Conservation (phyloP, 2,797 vertebrate species). For the Enoplosus armatus region DNA sequence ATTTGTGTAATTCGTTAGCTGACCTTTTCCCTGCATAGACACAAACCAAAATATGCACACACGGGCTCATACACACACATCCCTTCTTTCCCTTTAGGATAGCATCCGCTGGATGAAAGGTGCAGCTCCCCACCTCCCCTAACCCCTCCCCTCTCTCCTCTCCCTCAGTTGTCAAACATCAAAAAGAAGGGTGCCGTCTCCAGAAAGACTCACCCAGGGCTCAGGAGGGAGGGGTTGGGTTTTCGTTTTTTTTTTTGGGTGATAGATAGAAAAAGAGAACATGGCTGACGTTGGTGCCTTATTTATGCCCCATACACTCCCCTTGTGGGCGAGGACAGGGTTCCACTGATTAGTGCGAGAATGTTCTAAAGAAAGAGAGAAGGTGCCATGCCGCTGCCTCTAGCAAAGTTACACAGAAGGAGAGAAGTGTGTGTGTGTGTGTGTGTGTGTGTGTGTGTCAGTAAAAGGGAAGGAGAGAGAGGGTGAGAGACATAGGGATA, state of each 20-base stretch:
- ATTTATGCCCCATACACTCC: conserved; percentile 62
- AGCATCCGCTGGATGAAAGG: conserved; percentile 78
- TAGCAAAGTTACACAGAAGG: conserved; percentile 72
- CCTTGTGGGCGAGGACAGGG: conserved; percentile 68
- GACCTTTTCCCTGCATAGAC: conserved; percentile 10
- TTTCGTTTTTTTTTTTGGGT: background rate
- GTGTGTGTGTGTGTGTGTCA: conserved; percentile 44
- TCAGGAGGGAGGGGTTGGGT: conserved; percentile 46
- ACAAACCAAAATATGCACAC: conserved; percentile 29
- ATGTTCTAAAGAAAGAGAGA: conserved; percentile 73
- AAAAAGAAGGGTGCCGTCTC: conserved; percentile 80
- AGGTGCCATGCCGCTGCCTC: conserved; percentile 72
- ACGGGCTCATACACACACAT: conserved; percentile 5
- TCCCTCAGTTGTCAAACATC: conserved; percentile 80
- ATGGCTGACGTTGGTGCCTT: conserved; percentile 63
- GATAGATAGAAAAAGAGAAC: conserved; percentile 58
- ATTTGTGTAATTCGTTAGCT: background rate
- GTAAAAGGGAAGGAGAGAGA: conserved; percentile 12
- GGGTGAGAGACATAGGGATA: conserved; percentile 45
- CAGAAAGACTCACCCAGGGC: conserved; percentile 72
- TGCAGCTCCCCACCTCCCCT: conserved; percentile 51
- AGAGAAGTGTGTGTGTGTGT: conserved; percentile 55
- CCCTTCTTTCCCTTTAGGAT: conserved; percentile 66
- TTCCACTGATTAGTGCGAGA: conserved; percentile 78
- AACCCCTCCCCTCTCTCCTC: conserved; percentile 43